Percentiles rank a stretch among this genome's conserved stretches.
Conservation (phyloP, 2,888 invertebrate genomes). For the Kuschelorhynchus macadamiae region DNA sequence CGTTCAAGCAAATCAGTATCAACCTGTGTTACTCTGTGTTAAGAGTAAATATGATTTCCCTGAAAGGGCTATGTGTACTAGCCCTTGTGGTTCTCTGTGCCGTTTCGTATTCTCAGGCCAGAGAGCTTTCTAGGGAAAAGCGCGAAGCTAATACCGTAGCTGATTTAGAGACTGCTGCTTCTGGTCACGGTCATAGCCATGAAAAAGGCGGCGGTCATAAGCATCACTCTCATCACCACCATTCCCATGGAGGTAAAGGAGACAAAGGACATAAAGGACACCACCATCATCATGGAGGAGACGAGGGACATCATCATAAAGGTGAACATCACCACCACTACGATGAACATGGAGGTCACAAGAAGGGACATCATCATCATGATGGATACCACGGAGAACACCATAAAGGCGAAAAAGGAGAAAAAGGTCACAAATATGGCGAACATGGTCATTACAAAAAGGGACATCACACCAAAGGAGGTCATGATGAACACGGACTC, state of each 20-base stretch:
- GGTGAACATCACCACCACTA: slow-evolving; percentile 77
- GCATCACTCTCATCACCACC: slow-evolving; percentile 72
- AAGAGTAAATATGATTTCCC: slow-evolving; percentile 64
- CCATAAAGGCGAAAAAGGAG: slow-evolving; percentile 78
- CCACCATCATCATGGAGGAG: slow-evolving; percentile 75
- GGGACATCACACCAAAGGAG: slow-evolving; percentile 87
- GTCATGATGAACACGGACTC: slow-evolving; percentile 87
- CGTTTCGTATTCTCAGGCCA: slow-evolving; percentile 69
- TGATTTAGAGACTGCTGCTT: slow-evolving; percentile 73
- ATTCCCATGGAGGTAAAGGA: slow-evolving; percentile 74
- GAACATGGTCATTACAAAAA: slow-evolving; percentile 85
- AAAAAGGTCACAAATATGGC: slow-evolving; percentile 76
- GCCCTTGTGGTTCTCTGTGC: slow-evolving; percentile 71
- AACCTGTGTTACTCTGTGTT: slow-evolving; percentile 52
- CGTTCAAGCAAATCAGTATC: slow-evolving; percentile 57
- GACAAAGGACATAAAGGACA: slow-evolving; percentile 78
- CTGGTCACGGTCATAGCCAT: slow-evolving; percentile 68
- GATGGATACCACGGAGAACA: slow-evolving; percentile 77
- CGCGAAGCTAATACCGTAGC: slow-evolving; percentile 62
- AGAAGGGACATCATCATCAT: slow-evolving; percentile 75
- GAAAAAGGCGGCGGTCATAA: slow-evolving; percentile 73
- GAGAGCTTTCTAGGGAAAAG: slow-evolving; percentile 69
- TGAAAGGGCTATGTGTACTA: slow-evolving; percentile 82
- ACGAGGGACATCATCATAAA: slow-evolving; percentile 79
- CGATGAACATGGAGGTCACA: slow-evolving; percentile 75